phyloP scores from a whole-genome alignment of 2,888 invertebrate genomes.

The Nemurella pictetii region DNA sequence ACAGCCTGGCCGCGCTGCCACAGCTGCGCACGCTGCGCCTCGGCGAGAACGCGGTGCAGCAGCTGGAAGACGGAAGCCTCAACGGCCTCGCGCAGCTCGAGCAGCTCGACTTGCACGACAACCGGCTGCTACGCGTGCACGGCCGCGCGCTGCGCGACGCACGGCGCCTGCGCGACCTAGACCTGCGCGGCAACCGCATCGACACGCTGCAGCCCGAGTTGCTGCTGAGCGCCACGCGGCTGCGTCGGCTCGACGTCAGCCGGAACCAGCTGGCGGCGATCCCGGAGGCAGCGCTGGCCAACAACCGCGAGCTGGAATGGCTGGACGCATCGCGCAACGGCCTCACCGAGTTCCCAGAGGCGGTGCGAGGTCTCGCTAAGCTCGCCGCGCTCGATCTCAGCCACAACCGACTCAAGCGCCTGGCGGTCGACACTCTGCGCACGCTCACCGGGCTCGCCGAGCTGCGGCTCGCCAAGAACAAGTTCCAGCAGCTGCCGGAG shows the following conservation, averaged over 20 bases:
- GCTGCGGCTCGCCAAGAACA: slow-evolving; percentile 74
- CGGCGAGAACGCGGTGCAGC: slow-evolving; percentile 71
- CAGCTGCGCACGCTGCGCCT: slow-evolving; percentile 70
- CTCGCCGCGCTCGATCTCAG: slow-evolving; percentile 76
- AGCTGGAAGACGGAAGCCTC: slow-evolving; percentile 70
- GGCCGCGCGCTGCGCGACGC: slow-evolving; percentile 55
- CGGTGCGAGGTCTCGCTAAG: slow-evolving; percentile 67
- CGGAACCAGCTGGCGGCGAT: slow-evolving; percentile 73
- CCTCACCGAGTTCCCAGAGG: slow-evolving; percentile 70
- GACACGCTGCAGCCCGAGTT: slow-evolving; percentile 69
- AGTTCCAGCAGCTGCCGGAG: slow-evolving; percentile 68
- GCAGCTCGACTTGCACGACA: slow-evolving; percentile 72
- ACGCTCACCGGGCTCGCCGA: slow-evolving; percentile 70
- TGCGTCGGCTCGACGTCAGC: slow-evolving; percentile 73
- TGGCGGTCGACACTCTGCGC: slow-evolving; percentile 70
- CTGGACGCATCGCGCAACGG: slow-evolving; percentile 79
- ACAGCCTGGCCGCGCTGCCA: slow-evolving; percentile 66
- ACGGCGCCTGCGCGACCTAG: slow-evolving; percentile 67
- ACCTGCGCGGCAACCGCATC: slow-evolving; percentile 75
- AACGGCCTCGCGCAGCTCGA: slow-evolving; percentile 71
- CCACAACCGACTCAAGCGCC: slow-evolving; percentile 71
- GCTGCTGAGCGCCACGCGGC: slow-evolving; percentile 65
- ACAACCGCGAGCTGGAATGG: slow-evolving; percentile 65
- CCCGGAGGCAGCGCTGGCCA: slow-evolving; percentile 63
- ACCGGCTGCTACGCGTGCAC: slow-evolving; percentile 71